A percentile compares a stretch with the other conserved stretches of the same genome.
Evolutionary conservation across 1,140 invertebrate genomes (phyloP).

Genomic region (Drepana arcuata): DNA sequence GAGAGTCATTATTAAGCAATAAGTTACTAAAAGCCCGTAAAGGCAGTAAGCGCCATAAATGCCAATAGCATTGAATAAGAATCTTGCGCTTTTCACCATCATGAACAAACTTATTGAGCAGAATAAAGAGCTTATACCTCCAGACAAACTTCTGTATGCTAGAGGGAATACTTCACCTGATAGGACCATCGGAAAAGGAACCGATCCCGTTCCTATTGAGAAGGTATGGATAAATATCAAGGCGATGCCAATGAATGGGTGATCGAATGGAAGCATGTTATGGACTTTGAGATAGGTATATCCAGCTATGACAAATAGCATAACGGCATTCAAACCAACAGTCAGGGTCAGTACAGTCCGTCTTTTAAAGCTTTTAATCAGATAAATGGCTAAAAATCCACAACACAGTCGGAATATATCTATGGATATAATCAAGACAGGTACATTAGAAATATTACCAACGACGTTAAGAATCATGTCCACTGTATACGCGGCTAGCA

Average conservation of each 20-base stretch:
- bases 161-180: slow-evolving; percentile 45
- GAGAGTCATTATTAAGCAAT: slow-evolving; percentile 28
- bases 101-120: slow-evolving; percentile 19
- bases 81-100: slow-evolving; percentile 22
- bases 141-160: slow-evolving; percentile 32
- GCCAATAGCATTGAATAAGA: slow-evolving; percentile 15
- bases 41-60: slow-evolving; percentile 34
- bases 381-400: slow-evolving; percentile 38
- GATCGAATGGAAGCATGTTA: slow-evolving; percentile 16
- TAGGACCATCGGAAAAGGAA: slow-evolving; percentile 42
- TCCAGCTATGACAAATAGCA: slow-evolving; percentile 26
- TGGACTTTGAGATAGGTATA: slow-evolving; percentile 26
- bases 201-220: slow-evolving; percentile 34
- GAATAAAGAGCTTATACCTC: slow-evolving; percentile 25
- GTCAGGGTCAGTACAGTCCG: slow-evolving; percentile 34
- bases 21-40: slow-evolving; percentile 22
- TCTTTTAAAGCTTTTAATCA: slow-evolving; percentile 41
- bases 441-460: slow-evolving; percentile 62
- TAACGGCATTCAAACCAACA: slow-evolving; percentile 24
- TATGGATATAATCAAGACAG: slow-evolving; percentile 76
- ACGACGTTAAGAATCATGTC: slow-evolving; percentile 69
- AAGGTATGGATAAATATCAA: slow-evolving; percentile 39
- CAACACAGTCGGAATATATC: slow-evolving; percentile 71
- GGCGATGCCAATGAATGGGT: slow-evolving; percentile 30
- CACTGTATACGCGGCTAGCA: slow-evolving; percentile 79